These are phyloP conservation scores for Onthophagus taurus DNA, from an alignment of 1,140 invertebrate species.

Conservation along the genomic window DNA sequence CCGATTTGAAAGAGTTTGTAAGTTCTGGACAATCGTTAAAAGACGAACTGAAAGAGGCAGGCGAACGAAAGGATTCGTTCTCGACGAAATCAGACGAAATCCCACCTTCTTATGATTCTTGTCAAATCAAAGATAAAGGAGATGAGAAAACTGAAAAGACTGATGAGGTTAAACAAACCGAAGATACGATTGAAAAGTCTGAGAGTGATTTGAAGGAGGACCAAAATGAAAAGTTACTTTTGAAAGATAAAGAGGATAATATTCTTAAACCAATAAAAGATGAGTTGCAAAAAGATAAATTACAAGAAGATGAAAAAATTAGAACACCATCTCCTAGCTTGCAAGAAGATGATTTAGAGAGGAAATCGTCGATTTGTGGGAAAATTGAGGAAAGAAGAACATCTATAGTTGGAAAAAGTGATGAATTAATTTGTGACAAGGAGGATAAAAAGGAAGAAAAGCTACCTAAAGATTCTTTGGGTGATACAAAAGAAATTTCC, in stretches of 20 bases:
- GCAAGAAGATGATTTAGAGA: too few species aligned
- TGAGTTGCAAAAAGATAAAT: slow-evolving; percentile 21
- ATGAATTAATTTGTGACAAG: not conserved
- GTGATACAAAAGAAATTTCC: too few species aligned
- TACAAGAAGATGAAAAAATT: not conserved
- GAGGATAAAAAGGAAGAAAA: too few species aligned
- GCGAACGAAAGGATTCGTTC: not conserved
- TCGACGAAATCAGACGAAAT: slow-evolving; percentile 11
- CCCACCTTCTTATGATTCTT: slow-evolving; percentile 1
- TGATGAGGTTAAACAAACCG: slow-evolving; percentile 10
- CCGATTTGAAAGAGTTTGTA: slow-evolving; percentile 7
- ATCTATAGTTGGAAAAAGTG: not conserved
- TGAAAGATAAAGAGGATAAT: slow-evolving; percentile 8
- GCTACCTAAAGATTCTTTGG: too few species aligned
- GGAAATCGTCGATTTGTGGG: too few species aligned
- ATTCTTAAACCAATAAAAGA: slow-evolving; percentile 20
- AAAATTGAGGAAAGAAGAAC: not conserved
- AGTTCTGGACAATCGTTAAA: too few species aligned
- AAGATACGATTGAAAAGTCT: not conserved
- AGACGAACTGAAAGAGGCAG: not conserved
- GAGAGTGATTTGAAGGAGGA: slow-evolving; percentile 6
- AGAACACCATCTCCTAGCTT: too few species aligned
- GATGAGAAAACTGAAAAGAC: slow-evolving; percentile 12
- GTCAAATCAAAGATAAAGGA: slow-evolving; percentile 4
- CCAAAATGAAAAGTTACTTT: slow-evolving; percentile 3